These are phyloP conservation scores for Protosalanx chinensis DNA, from an alignment of 2,797 vertebrate species.

Conservation along the genomic window DNA sequence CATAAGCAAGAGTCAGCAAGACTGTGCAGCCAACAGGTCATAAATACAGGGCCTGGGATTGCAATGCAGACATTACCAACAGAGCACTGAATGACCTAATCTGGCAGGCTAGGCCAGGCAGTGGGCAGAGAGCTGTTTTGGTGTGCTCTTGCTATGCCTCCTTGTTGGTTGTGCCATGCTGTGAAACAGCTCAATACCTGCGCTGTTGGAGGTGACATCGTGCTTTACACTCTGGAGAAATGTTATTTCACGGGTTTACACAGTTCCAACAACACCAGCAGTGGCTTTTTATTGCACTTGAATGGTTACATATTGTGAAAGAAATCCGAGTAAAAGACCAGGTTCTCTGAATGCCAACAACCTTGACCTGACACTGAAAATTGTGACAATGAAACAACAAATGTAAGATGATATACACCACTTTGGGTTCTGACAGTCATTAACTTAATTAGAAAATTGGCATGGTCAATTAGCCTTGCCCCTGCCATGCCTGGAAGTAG, in stretches of 20 bases:
- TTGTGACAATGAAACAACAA: slow-evolving; percentile 44
- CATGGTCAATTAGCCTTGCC: slow-evolving; percentile 50
- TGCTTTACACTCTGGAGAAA: slow-evolving; percentile 1
- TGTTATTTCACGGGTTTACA: background rate
- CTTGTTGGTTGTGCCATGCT: slow-evolving; percentile 9
- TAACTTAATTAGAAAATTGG: slow-evolving; percentile 46
- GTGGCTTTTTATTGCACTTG: background rate
- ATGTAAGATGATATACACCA: slow-evolving; percentile 42
- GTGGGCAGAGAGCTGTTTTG: slow-evolving; percentile 48
- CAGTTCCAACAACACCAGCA: background rate
- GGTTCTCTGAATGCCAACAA: slow-evolving; percentile 9
- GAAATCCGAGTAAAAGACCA: background rate
- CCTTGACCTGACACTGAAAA: slow-evolving; percentile 43
- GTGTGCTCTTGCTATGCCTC: slow-evolving; percentile 61
- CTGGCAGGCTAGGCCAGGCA: slow-evolving; percentile 52
- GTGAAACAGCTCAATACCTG: slow-evolving; percentile 33
- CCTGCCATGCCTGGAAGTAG: slow-evolving; percentile 33
- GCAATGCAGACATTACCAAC: slow-evolving; percentile 74
- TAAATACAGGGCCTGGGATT: slow-evolving; percentile 70
- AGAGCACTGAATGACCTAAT: slow-evolving; percentile 69
- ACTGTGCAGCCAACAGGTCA: slow-evolving; percentile 67
- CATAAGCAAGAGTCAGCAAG: slow-evolving; percentile 66
- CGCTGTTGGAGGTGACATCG: slow-evolving; percentile 17
- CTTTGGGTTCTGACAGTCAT: slow-evolving; percentile 40
- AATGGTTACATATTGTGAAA: background rate